These are phyloP conservation scores for Heliornis fulica DNA, from an alignment of 2,113 vertebrate genomes.

Conservation along the genomic window DNA sequence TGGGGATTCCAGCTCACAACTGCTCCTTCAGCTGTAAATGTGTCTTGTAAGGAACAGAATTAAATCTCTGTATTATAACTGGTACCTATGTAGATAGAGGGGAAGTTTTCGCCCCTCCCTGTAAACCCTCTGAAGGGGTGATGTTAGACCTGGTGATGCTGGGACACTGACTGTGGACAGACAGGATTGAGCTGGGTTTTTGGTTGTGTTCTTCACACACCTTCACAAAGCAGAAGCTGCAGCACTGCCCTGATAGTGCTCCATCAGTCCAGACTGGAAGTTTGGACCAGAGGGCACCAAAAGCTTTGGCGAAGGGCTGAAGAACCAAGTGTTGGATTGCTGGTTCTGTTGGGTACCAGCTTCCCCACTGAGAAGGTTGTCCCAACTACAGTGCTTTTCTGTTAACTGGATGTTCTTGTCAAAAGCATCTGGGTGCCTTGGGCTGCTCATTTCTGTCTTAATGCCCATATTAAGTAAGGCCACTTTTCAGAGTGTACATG, in stretches of 20 bases:
- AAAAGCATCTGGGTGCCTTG: not conserved
- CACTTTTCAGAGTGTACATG: not conserved
- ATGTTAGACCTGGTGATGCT: not conserved
- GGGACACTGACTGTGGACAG: accelerated
- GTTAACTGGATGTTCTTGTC: not conserved
- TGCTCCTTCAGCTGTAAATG: not conserved
- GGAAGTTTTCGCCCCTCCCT: no score
- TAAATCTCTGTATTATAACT: not conserved
- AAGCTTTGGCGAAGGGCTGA: not conserved
- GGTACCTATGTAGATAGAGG: not conserved
- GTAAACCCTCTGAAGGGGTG: not conserved
- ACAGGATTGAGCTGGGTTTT: not conserved
- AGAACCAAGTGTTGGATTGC: not conserved
- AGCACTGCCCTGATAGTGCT: not conserved
- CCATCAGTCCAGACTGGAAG: no score
- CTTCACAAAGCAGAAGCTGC: not conserved
- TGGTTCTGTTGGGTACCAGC: accelerated
- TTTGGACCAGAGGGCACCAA: not conserved
- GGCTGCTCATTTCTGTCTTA: accelerated
- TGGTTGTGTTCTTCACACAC: not conserved
- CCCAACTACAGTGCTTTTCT: accelerated
- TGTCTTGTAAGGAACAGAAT: not conserved
- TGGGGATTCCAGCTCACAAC: not conserved
- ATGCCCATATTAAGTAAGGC: not conserved
- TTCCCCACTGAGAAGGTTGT: accelerated